A percentile compares a stretch with the other conserved stretches of the same genome.
Evolutionary conservation across 64 coral and sea anemone genomes (phyloP).

Genomic region (Anthopleura sola): DNA sequence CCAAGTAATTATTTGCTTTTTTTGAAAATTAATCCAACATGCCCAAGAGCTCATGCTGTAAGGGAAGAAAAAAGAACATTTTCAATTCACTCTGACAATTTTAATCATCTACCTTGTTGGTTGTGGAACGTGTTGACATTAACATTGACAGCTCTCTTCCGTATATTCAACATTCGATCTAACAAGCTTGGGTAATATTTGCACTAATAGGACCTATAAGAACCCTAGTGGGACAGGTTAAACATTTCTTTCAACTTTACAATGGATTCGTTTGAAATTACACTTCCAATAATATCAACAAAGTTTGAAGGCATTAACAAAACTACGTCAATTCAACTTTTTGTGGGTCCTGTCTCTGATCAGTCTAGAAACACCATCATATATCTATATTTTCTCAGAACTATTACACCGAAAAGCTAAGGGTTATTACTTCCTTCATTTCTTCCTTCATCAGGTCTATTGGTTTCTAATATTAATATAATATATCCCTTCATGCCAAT

Average conservation of each 20-base stretch:
- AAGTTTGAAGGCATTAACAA: too few relatives aligned
- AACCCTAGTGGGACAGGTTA: not conserved
- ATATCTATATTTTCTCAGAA: too few relatives aligned
- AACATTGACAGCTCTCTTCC: not conserved
- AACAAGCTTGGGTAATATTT: not conserved
- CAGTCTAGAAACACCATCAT: too few relatives aligned
- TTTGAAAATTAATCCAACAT: not conserved
- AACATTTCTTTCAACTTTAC: not conserved
- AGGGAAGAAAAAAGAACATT: not conserved
- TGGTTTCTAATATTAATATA: too few relatives aligned
- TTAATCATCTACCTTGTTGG: slow-evolving; percentile 2
- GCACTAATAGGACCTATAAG: not conserved
- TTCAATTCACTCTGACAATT: not conserved
- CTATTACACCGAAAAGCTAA: too few relatives aligned
- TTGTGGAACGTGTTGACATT: not conserved
- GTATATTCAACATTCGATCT: not conserved
- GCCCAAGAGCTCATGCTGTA: not conserved
- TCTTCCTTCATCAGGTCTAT: too few relatives aligned
- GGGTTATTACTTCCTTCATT: too few relatives aligned
- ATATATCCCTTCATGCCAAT: too few relatives aligned
- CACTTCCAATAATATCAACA: too few relatives aligned
- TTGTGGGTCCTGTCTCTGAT: too few relatives aligned
- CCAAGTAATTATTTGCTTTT: not conserved
- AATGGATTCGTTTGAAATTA: not conserved
- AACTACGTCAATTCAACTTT: too few relatives aligned